Evolutionary conservation across 2,888 invertebrate species (phyloP), one percentile per base, ranked within the genome.

Genomic region (Belgica antarctica): DNA sequence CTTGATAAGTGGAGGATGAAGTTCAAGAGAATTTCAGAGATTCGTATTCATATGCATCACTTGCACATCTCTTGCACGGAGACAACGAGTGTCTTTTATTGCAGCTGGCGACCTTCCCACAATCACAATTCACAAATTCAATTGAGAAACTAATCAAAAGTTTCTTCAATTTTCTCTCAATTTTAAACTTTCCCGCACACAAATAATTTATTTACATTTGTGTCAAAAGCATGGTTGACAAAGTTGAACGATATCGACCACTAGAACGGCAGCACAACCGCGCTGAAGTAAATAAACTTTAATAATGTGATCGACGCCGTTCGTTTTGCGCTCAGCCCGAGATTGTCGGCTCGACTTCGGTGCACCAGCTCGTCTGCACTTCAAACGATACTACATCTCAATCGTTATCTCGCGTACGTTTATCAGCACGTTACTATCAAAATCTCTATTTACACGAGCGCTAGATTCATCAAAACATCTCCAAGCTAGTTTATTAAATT

Each of bases 361-460:
- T n/a, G n/a, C n/a, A n/a, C n/a, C n/a, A n/a, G n/a, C n/a, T n/a
- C n/a, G n/a, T n/a, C n/a, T 41, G 12, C 41, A 10, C 41, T 41
- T 41, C 41, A 41, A 12, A 41, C 41, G 41, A 41, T 41, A 41
- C 41, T 41, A 41, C 41, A 2, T 41, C 41, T n/a, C 41, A 41
- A 41, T 41, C 15, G 41, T 41, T 41, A 41, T 41, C 41, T 41
- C 10, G 3, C 41, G 2, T 41, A n/a, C 10, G 3, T 41, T 41
- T 10, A 41, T 41, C 41, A 41, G 41, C 41, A 41, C 41, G 41
- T n/a, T 41, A 41, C 41, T 41, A 41, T 41, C 41, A 41, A 41
- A 10, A 41, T 15, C 2, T n/a, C n/a, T 2, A 15, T 41, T 41
- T 12, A 41, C 41, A n/a, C 15, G 10, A 41, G 41, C 41, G 12